Evolutionary conservation across 2,113 vertebrate genomes (phyloP), one percentile per base, ranked within the genome.

Genomic region (Callopanchax toddi): DNA sequence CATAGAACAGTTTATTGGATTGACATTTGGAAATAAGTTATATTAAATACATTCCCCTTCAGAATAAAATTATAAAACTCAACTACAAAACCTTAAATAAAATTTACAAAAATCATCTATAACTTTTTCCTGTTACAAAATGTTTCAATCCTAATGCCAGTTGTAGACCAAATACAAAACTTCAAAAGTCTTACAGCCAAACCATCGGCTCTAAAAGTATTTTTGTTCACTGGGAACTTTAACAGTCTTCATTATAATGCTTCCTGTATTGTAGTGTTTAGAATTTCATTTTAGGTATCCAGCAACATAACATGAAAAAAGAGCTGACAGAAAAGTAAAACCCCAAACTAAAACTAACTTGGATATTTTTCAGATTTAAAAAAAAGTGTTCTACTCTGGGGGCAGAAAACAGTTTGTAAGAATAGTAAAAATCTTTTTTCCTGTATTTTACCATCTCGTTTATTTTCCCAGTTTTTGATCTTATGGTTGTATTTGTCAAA

Each of bases 21-120:
- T 71, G 53, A 74, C 36, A 22, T 65, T 64, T 83, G 23, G 32
- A 79, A 84, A 85, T 88, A 87, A 89, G 82, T 89, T 81, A 85
- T 29, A 79, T 87, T 79, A 86, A 85, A 86, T 85, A 81, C 43
- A 10, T 79, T 23, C 36, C 67, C 58, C 25, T 49, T 50, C 66
- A 67, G 34, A 78, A 44, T 52, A 63, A 49, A 37, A 39, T 17
- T 26, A 72, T 54, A 68, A 66, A 76, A 73, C 81, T 69, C 22
- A 54, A 62, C 39, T 70, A 71, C 13, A 73, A 64, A 87, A 60
- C 34, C 21, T 67, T 71, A 60, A 78, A 80, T 73, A 73, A 56
- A 11, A 67, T 56, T 57, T 73, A 75, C 23, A 71, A 67, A 85
- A 76, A 50, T 61, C 11, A 26, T 40, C 61, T 44, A 17, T 11